Evolutionary conservation across 2,888 invertebrate species (phyloP), one percentile per base, ranked within the genome.

Genomic region (Aromia moschata): DNA sequence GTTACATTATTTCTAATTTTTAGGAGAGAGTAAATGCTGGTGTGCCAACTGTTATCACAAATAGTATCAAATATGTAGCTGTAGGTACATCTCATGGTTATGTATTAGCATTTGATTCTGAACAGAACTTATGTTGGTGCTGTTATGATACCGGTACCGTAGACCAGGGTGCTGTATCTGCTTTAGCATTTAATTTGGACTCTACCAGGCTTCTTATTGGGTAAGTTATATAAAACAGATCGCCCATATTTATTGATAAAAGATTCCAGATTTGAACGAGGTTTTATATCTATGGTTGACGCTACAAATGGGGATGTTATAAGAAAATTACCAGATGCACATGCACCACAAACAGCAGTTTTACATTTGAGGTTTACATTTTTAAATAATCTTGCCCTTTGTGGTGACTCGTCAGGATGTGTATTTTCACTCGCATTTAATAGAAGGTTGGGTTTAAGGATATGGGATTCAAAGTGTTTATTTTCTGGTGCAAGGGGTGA

Each of bases 401-500:
- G 91, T 70, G 91, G 94, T 14, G 98, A 98, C 68, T 81, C 81
- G 10, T 79, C 96, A 1, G 98, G 98, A 0, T 98, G 96, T 0
- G 97, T 98, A 1, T 98, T 96, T 87, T 91, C 96, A 67, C 83
- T 98, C 31, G 92, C 89, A 72, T 96, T 97, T 76, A 93, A 92
- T 37, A 84, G 96, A 57, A 89, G 93, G 9, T 85, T 97, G 69
- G 96, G 96, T 10, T 91, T 95, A 31, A 85, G 96, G 38, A 91
- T 92, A 0, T 94, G 93, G 78, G 91, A 94, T 61, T 92, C 95
- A 0, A 91, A 94, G 51, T 98, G 98, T 78, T 83, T 99, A 11
- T 99, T 99, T 81, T 97, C 98, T 30, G 98, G 98, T 25, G 96
- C 96, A 53, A 88, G 96, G 54, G 99, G 99, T 0, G 99, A 99